These are phyloP conservation scores for Otus scops DNA, from an alignment of 2,797 vertebrate genomes.

Conservation along the genomic window DNA sequence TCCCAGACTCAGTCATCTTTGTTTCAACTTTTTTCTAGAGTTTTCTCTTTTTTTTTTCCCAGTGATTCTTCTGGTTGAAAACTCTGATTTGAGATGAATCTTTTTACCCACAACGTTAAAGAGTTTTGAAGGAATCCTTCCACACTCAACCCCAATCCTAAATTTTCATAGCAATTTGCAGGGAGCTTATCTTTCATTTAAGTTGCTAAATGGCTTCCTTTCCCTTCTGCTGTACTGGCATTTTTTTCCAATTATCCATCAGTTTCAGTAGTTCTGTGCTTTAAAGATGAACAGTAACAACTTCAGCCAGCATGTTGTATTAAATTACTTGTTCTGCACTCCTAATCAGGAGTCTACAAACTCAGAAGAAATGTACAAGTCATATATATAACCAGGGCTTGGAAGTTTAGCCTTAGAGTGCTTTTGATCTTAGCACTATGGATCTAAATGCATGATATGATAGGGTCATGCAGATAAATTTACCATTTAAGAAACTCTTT, in stretches of 20 bases:
- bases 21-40: not conserved
- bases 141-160: not conserved
- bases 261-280: not conserved
- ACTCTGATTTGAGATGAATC: not conserved
- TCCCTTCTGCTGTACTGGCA: not conserved
- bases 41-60: not conserved
- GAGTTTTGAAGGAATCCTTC: not conserved
- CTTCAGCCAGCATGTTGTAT: not conserved
- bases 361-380: not conserved
- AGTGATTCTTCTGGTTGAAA: not conserved
- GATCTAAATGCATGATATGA: not conserved
- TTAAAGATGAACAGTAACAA: slow-evolving; percentile 7
- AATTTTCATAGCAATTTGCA: not conserved
- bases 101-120: not conserved
- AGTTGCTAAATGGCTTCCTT: slow-evolving; percentile 9
- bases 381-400: not conserved
- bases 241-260: slow-evolving; percentile 14
- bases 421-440: not conserved
- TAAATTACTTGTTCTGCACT: slow-evolving; percentile 19
- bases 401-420: not conserved
- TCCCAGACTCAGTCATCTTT: not conserved
- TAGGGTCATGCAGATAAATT: not conserved
- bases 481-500: not conserved
- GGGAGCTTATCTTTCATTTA: not conserved
- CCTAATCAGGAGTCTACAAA: not conserved